phyloP scores from a whole-genome alignment of 2,888 invertebrate species.

The Perdita meconis region DNA sequence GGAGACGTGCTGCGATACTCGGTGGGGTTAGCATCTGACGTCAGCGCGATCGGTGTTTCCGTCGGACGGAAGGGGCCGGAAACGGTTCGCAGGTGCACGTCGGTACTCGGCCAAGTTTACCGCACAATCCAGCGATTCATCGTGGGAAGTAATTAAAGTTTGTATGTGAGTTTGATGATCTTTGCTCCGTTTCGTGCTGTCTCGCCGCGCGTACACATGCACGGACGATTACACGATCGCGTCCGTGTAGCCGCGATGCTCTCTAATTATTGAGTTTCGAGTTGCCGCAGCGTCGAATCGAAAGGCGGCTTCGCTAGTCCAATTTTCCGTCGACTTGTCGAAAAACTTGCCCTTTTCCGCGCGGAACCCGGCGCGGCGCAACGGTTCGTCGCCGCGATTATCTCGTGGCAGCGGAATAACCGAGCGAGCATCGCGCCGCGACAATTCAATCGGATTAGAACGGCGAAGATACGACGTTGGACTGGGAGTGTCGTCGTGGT shows the following conservation, averaged over 20 bases:
- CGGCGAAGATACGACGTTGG: neutral
- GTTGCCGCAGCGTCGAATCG: neutral
- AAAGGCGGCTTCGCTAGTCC: neutral
- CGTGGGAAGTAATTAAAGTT: constrained; percentile 66
- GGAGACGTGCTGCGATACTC: constrained; percentile 30
- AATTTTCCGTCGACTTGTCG: neutral
- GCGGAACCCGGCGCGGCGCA: neutral
- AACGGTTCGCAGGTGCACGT: constrained; percentile 53
- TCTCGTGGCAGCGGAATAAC: too few species aligned
- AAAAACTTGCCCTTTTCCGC: neutral
- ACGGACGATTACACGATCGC: constrained; percentile 37
- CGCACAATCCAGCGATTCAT: constrained; percentile 63
- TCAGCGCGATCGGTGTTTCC: constrained; percentile 63
- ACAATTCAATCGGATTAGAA: constrained; percentile 19
- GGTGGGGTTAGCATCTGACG: constrained; percentile 51
- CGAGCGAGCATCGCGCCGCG: neutral
- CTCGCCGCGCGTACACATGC: constrained; percentile 18
- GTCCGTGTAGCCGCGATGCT: neutral
- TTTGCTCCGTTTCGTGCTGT: constrained; percentile 38
- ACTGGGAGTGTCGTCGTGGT: neutral
- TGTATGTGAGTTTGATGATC: constrained; percentile 56
- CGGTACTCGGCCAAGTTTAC: constrained; percentile 58
- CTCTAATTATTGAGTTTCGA: constrained; percentile 21
- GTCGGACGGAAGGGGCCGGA: constrained; percentile 44
- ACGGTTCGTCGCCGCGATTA: too few species aligned